Base-by-base conservation (phyloP, 2,113 vertebrate genomes). In the Lophius piscatorius region DNA sequence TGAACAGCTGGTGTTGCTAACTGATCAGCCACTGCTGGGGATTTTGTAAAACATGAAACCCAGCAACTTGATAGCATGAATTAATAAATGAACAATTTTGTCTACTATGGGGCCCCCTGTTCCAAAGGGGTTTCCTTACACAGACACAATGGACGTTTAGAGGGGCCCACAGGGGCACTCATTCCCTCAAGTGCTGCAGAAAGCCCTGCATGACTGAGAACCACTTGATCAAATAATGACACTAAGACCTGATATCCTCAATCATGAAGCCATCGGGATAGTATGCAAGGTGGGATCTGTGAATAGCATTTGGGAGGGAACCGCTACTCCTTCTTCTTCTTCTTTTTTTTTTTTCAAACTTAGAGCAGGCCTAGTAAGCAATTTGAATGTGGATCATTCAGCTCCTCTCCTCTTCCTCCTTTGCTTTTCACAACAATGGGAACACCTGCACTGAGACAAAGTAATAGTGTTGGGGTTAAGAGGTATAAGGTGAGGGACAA, bases 1-100 rank as follows among this genome's bases (percentile, higher is more conserved):
- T 67, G 77, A 81, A 88, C 89, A 91, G 90, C 90, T 91, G 89
- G 79, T 81, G 77, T 69, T 88, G 89, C 88, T 88, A 90, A 84
- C 80, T 81, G 88, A 91, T 89, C 88, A 88, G 81, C 80, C 80
- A 65, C 76, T 73, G 65, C 70, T 67, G 70, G 18, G 52, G 78
- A 86, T 85, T 90, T 85, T 89, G 83, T 84, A 85, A 88, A 90
- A 90, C 89, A 91, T 75, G 83, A 87, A 84, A 89, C 85, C 79
- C 55, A 9, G 87, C 76, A 91, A 90, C 86, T 68, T 75, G 90
- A 90, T 90, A 88, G 74, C 74, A 72, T 83, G 79, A 89, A 91
- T 90, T 89, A 88, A 91, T 89, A 89, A 87, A 87, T 85, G 85
- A 87, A 87, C 76, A 86, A 81, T 85, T 81, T 84, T 59, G 75